These are phyloP conservation scores for Lasioglossum calceatum DNA, from an alignment of 2,888 invertebrate genomes.

Conservation along the genomic window DNA sequence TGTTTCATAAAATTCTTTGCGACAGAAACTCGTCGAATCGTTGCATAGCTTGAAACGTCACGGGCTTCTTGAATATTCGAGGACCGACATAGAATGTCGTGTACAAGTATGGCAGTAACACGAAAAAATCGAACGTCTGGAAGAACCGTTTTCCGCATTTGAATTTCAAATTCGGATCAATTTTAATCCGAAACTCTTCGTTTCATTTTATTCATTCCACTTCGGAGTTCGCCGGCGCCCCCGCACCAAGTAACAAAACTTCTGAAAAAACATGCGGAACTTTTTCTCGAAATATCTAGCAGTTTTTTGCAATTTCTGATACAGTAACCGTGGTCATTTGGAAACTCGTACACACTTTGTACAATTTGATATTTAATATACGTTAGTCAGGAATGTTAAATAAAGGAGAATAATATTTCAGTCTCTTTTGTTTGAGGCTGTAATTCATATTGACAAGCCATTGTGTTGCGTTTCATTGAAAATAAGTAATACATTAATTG, in stretches of 20 bases:
- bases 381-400: not conserved
- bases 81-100: not conserved
- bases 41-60: not conserved
- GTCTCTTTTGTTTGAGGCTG: not conserved
- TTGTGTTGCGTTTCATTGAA: not conserved
- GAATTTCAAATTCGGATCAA: constrained; percentile 9
- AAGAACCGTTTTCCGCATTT: not conserved
- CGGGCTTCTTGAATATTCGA: not conserved
- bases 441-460: not conserved
- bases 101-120: not conserved
- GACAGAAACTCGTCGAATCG: not conserved
- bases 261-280: not conserved
- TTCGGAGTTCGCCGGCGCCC: not conserved
- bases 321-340: not conserved
- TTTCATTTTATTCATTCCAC: not conserved
- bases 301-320: not conserved
- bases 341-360: not conserved
- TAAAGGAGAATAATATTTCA: not conserved
- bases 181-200: constrained; percentile 1
- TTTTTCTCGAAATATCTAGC: not conserved
- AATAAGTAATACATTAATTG: not conserved
- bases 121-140: not conserved
- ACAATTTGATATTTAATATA: not conserved
- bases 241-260: not conserved
- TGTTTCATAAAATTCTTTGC: not conserved